Evolutionary conservation across 2,888 invertebrate species (phyloP).

Genomic region (Lasioglossum figueresi): DNA sequence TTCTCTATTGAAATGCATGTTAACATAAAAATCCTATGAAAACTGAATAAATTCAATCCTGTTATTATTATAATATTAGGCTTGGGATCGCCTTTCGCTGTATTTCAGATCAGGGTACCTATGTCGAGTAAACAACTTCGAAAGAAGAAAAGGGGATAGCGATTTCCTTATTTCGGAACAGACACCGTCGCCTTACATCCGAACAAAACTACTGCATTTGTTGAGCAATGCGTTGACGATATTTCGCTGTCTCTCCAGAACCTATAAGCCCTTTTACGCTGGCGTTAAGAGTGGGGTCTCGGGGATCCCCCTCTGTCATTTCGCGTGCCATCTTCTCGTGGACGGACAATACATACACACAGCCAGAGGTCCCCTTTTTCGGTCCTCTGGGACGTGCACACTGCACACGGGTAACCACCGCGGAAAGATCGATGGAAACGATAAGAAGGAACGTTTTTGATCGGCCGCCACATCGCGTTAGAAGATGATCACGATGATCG

Average conservation of each 20-base stretch:
- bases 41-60: no score
- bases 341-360: neutral
- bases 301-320: neutral
- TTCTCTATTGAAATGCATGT: no score
- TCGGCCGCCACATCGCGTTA: constrained; percentile 76
- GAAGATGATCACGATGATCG: constrained; percentile 67
- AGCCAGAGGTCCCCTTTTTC: constrained; percentile 61
- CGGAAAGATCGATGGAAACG: constrained; percentile 77
- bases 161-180: no score
- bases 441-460: constrained; percentile 78
- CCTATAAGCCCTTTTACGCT: neutral
- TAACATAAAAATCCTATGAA: no score
- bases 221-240: neutral
- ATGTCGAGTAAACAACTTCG: no score
- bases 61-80: no score
- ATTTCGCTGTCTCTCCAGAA: no score
- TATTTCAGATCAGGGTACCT: no score
- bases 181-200: no score
- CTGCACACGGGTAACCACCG: constrained; percentile 54
- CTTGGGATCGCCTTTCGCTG: no score
- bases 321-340: constrained; percentile 2
- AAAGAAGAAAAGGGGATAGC: no score
- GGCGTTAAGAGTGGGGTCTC: neutral
- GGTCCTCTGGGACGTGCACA: constrained; percentile 72
- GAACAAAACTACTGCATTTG: neutral